These are phyloP conservation scores for Carcinoscorpius rotundicauda DNA, from an alignment of 1,140 invertebrate species.

Conservation along the genomic window DNA sequence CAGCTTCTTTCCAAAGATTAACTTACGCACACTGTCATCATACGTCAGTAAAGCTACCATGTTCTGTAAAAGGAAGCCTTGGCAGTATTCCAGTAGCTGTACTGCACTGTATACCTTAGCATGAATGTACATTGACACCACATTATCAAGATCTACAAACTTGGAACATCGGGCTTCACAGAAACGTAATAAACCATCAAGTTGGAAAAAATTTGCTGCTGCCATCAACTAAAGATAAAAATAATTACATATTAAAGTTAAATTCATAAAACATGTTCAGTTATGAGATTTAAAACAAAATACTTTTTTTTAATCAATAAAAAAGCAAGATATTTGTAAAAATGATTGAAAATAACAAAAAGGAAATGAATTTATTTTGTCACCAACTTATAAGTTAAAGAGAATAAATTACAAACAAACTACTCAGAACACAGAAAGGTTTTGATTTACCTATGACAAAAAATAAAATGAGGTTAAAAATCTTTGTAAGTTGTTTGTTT, in stretches of 20 bases:
- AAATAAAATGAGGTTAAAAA: too few relatives aligned
- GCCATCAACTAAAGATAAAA: slow-evolving; percentile 50
- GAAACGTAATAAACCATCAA: slow-evolving; percentile 67
- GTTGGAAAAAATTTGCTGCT: slow-evolving; percentile 80
- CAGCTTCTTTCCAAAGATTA: slow-evolving; percentile 75
- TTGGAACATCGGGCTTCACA: slow-evolving; percentile 72
- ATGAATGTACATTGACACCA: slow-evolving; percentile 84
- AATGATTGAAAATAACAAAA: too few relatives aligned
- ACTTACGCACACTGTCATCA: slow-evolving; percentile 74
- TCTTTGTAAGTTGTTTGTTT: too few relatives aligned
- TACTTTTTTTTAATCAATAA: too few relatives aligned
- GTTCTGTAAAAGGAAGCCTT: slow-evolving; percentile 80
- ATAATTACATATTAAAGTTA: background rate
- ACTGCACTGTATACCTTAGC: slow-evolving; percentile 82
- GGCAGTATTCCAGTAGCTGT: slow-evolving; percentile 74
- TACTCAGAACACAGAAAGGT: too few relatives aligned
- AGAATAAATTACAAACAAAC: too few relatives aligned
- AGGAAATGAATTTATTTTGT: too few relatives aligned
- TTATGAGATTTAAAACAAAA: too few relatives aligned
- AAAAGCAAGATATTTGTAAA: too few relatives aligned
- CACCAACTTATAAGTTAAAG: too few relatives aligned
- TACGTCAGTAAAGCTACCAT: slow-evolving; percentile 84
- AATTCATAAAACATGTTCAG: too few relatives aligned
- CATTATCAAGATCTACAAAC: slow-evolving; percentile 72
- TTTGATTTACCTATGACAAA: too few relatives aligned